These are phyloP conservation scores for Acleris sparsana DNA, from an alignment of 2,888 invertebrate genomes.

Conservation along the genomic window DNA sequence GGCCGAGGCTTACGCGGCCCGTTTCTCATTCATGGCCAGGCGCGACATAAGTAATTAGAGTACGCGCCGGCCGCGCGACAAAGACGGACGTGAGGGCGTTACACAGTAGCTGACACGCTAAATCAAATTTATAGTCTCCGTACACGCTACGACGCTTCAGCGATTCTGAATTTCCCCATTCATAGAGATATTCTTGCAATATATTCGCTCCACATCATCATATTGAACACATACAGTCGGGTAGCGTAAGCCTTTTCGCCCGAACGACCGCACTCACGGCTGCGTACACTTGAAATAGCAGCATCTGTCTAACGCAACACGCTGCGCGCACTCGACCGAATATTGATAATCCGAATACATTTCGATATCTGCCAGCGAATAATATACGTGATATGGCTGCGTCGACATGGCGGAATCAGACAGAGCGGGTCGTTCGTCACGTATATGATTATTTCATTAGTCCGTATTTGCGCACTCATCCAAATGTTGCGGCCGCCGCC, in stretches of 20 bases:
- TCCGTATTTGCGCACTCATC: conserved; percentile 79
- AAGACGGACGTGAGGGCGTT: conserved; percentile 34
- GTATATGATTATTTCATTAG: conserved; percentile 84
- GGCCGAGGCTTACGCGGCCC: conserved; percentile 56
- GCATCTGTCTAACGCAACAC: conserved; percentile 60
- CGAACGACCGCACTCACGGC: conserved; percentile 51
- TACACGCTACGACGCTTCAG: not conserved
- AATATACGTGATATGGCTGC: conserved; percentile 47
- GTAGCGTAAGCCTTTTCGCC: conserved; percentile 54
- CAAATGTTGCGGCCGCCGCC: conserved; percentile 67
- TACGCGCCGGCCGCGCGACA: conserved; percentile 35
- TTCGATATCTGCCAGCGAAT: conserved; percentile 46
- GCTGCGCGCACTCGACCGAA: conserved; percentile 61
- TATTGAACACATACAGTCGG: conserved; percentile 38
- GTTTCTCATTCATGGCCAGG: conserved; percentile 63
- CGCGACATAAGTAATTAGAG: conserved; percentile 48
- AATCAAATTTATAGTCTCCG: conserved; percentile 29
- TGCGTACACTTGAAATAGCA: conserved; percentile 62
- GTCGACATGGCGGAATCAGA: conserved; percentile 70
- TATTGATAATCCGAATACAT: conserved; percentile 60
- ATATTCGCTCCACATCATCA: conserved; percentile 40
- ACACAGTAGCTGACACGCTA: conserved; percentile 23
- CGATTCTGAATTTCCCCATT: not conserved
- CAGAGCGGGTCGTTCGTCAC: conserved; percentile 72
- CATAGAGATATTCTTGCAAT: conserved; percentile 31